Evolutionary conservation across 2,888 invertebrate genomes (phyloP), one percentile per base, ranked within the genome.

Genomic region (Clivina fossor): DNA sequence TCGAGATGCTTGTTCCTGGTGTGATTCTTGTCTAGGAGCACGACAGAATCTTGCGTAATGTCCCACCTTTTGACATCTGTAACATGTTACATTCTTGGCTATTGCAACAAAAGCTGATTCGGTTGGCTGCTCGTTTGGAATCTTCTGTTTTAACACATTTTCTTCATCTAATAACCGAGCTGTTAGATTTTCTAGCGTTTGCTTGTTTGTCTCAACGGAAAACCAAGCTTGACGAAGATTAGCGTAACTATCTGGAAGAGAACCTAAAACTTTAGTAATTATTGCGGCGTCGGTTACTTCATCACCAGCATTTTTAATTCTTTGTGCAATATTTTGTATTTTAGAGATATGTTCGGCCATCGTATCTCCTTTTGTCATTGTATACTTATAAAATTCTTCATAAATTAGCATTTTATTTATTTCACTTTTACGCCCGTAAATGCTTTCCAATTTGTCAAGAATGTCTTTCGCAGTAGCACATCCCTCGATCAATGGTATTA

Each of bases 161-260:
- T 41, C 41, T 22, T 41, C 41, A 41, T 41, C 41, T 41, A 41
- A 20, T 20, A 41, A 13, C 20, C 41, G 41, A 22, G 41, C 41
- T 7, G 41, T 41, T 41, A 41, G 41, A 13, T 41, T 41, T 22
- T 41, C 41, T 13, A 41, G 41, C 13, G 24, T 41, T 41, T 41
- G 41, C 24, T 41, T 41, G 11, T 9, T 22, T 9, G 41, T 41
- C 13, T 41, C 41, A 11, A 41, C 24, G 5, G 41, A 41, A n/a
- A 41, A 41, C 24, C 41, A 22, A 13, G 41, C 41, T 41, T 41
- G 11, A 9, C 41, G 20, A 22, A 41, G 24, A 41, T 41, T 22
- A 13, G 3, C 22, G 2, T 33, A 33, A n/a, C 13, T 7, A 2
- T 41, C 41, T 22, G 41, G 41, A 22, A 41, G 20, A 22, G 22